phyloP scores from a whole-genome alignment of 2,888 invertebrate species.

The Calliscelio sp. region DNA sequence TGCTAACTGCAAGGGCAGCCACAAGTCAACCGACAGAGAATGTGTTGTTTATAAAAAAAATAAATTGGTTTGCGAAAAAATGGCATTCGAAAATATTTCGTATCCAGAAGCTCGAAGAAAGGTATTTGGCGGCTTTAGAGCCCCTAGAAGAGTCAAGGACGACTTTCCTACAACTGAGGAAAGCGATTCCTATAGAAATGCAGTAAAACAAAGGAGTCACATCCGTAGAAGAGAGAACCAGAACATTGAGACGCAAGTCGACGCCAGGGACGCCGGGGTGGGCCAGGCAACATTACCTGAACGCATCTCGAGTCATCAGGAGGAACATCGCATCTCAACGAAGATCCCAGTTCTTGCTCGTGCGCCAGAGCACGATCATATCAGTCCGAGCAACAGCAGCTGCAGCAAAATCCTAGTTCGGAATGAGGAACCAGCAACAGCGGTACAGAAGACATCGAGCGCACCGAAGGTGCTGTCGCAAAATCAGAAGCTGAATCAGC shows the following conservation, averaged over 20 bases:
- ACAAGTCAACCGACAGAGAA: background rate
- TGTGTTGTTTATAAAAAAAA: conserved; percentile 9
- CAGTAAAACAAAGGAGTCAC: background rate
- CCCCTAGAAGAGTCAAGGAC: conserved; percentile 7
- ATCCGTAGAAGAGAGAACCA: background rate
- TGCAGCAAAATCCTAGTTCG: too few relatives aligned
- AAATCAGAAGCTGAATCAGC: too few relatives aligned
- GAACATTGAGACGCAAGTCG: background rate
- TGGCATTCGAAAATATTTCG: conserved; percentile 35
- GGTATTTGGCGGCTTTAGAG: background rate
- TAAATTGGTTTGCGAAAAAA: conserved; percentile 1
- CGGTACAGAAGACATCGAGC: too few relatives aligned
- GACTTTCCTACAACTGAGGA: conserved; percentile 31
- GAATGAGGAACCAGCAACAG: too few relatives aligned
- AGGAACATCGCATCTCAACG: background rate
- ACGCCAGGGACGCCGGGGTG: background rate
- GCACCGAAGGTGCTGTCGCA: too few relatives aligned
- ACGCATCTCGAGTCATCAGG: background rate
- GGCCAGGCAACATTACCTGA: background rate
- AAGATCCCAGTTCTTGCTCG: background rate
- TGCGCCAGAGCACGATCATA: too few relatives aligned
- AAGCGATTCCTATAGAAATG: background rate
- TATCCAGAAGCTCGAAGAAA: background rate
- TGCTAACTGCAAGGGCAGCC: background rate
- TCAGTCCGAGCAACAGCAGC: too few relatives aligned